Evolutionary conservation across 2,888 invertebrate species (phyloP).

Genomic region (Lasioglossum lativentre): DNA sequence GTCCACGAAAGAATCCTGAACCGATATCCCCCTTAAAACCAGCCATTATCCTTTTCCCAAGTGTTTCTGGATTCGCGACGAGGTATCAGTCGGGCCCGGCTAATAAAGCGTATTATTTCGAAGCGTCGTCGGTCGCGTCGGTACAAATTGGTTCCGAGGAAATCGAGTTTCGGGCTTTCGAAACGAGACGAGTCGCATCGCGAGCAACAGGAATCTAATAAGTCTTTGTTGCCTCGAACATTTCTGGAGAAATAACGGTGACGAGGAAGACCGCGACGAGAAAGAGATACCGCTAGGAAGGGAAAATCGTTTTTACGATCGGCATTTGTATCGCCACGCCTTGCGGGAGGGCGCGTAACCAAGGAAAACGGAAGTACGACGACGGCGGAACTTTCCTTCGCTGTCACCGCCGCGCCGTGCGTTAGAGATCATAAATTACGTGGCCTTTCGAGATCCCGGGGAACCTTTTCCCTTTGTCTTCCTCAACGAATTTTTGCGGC

Average conservation of each 20-base stretch:
- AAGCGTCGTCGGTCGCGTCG: too few species aligned
- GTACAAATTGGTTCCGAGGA: background rate
- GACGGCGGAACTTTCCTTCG: constrained; percentile 57
- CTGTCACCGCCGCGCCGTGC: constrained; percentile 57
- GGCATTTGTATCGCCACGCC: constrained; percentile 49
- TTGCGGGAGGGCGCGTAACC: background rate
- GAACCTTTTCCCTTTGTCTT: constrained; percentile 20
- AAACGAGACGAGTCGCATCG: too few species aligned
- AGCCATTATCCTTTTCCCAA: too few species aligned
- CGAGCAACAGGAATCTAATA: constrained; percentile 32
- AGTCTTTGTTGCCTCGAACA: constrained; percentile 46
- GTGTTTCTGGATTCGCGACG: too few species aligned
- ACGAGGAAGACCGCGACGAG: constrained; percentile 20
- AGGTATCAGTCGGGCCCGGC: too few species aligned
- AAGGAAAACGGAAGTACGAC: constrained; percentile 29
- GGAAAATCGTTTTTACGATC: constrained; percentile 64
- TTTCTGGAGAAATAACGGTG: constrained; percentile 51
- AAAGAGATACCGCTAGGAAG: constrained; percentile 22
- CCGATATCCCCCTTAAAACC: too few species aligned
- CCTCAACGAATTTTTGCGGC: constrained; percentile 10
- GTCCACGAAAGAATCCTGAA: too few species aligned
- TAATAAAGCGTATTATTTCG: too few species aligned
- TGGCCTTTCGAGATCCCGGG: constrained; percentile 51
- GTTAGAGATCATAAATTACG: constrained; percentile 67
- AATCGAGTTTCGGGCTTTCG: background rate